These are phyloP conservation scores for Margarornis squamiger DNA, from an alignment of 2,797 vertebrate genomes.

Conservation along the genomic window DNA sequence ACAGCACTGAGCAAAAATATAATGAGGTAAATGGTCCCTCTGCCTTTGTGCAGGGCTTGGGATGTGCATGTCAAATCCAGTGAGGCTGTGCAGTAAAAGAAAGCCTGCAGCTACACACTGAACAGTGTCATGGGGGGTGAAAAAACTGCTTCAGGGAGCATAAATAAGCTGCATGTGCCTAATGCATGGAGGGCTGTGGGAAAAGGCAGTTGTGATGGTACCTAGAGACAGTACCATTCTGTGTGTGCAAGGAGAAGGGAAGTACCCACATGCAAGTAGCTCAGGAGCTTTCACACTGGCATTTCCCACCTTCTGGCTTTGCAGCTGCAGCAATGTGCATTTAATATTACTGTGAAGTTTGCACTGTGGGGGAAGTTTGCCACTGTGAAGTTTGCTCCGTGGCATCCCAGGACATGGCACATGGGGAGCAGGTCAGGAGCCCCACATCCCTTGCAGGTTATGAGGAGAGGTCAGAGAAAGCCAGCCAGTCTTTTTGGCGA, in stretches of 20 bases:
- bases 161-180: not conserved
- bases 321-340: not conserved
- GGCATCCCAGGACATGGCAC: not conserved
- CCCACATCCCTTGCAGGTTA: not conserved
- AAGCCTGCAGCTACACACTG: not conserved
- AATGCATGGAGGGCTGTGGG: not conserved
- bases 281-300: rapidly evolving
- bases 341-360: not conserved
- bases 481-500: not conserved
- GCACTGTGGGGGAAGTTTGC: not conserved
- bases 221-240: not conserved
- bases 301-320: not conserved
- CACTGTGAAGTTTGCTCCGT: not conserved
- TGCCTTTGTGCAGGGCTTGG: not conserved
- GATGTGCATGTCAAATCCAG: not conserved
- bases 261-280: not conserved
- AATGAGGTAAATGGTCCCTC: not conserved
- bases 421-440: not conserved
- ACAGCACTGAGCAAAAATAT: not conserved
- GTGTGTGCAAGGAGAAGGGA: not conserved
- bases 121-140: rapidly evolving
- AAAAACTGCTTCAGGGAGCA: not conserved
- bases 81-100: not conserved
- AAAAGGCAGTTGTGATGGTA: not conserved
- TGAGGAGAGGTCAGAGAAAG: not conserved